Evolutionary conservation across 1,140 invertebrate species (phyloP).

Genomic region (Drosophila ohnishii): DNA sequence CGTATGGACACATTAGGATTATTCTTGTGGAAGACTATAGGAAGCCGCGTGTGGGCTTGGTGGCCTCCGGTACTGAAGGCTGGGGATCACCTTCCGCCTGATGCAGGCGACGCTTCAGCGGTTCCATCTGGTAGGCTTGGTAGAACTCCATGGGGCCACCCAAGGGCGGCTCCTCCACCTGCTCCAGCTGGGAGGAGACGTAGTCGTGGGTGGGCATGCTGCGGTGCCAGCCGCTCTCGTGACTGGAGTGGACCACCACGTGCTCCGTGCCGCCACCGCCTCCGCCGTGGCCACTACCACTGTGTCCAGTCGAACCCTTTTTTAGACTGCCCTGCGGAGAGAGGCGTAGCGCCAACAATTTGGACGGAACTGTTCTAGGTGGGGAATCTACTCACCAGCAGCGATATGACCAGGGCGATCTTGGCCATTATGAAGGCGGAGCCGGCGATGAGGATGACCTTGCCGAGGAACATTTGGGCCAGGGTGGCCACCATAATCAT

Average conservation of each 20-base stretch:
- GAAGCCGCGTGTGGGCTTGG: constrained; percentile 42
- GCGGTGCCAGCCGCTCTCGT: constrained; percentile 76
- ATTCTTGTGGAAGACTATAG: constrained; percentile 43
- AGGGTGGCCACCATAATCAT: constrained; percentile 87
- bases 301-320: constrained; percentile 85
- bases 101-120: constrained; percentile 38
- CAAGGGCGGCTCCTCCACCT: constrained; percentile 20
- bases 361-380: constrained; percentile 26
- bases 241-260: constrained; percentile 85
- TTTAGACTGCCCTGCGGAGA: constrained; percentile 85
- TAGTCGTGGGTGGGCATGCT: constrained; percentile 72
- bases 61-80: constrained; percentile 11
- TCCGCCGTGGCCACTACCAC: constrained; percentile 71
- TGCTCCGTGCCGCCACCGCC: constrained; percentile 78
- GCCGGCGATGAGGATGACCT: constrained; percentile 87
- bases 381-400: constrained; percentile 83
- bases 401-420: constrained; percentile 87
- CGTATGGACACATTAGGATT: constrained; percentile 1
- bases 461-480: constrained; percentile 87
- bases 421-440: constrained; percentile 88
- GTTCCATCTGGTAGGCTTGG: constrained; percentile 55
- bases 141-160: constrained; percentile 45
- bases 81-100: constrained; percentile 11
- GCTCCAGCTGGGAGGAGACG: constrained; percentile 39
- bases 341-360: constrained; percentile 63